phyloP scores from a whole-genome alignment of 1,140 invertebrate genomes.

The Epicauta chinensis region DNA sequence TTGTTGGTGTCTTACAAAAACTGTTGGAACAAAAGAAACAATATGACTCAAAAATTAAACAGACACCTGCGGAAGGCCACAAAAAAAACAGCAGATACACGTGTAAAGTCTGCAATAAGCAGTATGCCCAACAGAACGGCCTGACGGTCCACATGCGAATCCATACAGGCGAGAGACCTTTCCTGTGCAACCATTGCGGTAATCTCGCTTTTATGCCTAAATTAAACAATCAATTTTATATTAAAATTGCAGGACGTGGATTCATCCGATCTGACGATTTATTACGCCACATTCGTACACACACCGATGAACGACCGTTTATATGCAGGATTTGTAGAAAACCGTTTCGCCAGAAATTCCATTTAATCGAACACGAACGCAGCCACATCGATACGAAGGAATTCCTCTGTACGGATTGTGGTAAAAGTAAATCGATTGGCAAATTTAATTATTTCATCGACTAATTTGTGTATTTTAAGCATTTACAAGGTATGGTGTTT shows the following conservation, averaged over 20 bases:
- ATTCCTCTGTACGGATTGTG: slow-evolving; percentile 59
- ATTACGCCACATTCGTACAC: slow-evolving; percentile 9
- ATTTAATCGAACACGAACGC: slow-evolving; percentile 42
- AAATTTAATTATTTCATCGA: neutral
- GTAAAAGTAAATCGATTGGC: slow-evolving; percentile 36
- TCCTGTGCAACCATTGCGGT: slow-evolving; percentile 22
- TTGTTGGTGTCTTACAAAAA: neutral
- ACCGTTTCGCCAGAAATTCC: slow-evolving; percentile 12
- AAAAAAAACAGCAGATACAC: neutral
- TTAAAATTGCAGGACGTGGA: neutral
- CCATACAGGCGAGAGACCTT: slow-evolving; percentile 27
- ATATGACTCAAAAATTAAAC: neutral
- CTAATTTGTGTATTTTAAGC: slow-evolving; percentile 1
- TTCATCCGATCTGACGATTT: slow-evolving; percentile 17
- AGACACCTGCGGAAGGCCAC: neutral
- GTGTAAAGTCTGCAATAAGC: slow-evolving; percentile 5
- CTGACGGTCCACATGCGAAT: neutral
- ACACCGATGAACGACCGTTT: slow-evolving; percentile 22
- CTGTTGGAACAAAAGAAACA: neutral
- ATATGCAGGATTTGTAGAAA: slow-evolving; percentile 17
- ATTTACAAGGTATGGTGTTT: slow-evolving; percentile 14
- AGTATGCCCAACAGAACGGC: neutral
- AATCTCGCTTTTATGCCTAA: slow-evolving; percentile 5
- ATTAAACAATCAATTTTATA: slow-evolving; percentile 1
- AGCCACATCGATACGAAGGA: slow-evolving; percentile 46